Evolutionary conservation across 2,113 vertebrate genomes (phyloP).

Genomic region (Astur gentilis): DNA sequence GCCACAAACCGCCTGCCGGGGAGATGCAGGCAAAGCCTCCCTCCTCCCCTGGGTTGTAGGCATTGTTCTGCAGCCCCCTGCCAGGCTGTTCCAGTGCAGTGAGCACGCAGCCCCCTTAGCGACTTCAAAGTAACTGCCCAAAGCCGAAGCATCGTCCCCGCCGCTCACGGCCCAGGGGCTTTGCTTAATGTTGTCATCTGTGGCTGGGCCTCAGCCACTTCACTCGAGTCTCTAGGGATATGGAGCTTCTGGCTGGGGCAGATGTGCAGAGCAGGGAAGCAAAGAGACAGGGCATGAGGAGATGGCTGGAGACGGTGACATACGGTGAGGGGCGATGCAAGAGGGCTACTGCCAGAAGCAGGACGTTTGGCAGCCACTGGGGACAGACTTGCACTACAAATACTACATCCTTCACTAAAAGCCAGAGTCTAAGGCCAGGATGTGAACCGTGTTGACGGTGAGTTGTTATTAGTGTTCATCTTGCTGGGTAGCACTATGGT

Average conservation of each 20-base stretch:
- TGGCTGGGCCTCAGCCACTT: not conserved
- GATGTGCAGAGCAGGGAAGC: not conserved
- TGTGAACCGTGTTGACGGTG: not conserved
- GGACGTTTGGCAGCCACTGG: not conserved
- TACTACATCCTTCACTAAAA: not conserved
- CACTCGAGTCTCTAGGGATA: not conserved
- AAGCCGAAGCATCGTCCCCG: not conserved
- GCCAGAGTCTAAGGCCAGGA: not conserved
- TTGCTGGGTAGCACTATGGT: not conserved
- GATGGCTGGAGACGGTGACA: not conserved
- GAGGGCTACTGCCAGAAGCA: not conserved
- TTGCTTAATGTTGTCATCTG: not conserved
- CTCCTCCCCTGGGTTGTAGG: not conserved
- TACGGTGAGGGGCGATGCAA: not conserved
- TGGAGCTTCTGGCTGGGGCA: not conserved
- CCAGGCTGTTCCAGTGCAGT: not conserved
- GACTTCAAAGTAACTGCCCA: not conserved
- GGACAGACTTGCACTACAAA: not conserved
- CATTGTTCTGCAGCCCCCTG: not conserved
- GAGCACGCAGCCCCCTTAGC: not conserved
- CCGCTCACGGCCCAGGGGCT: not conserved
- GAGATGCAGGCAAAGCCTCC: not conserved
- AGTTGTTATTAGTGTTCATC: not conserved
- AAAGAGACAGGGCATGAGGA: accelerated
- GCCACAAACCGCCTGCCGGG: not conserved